A percentile compares a stretch with the other conserved stretches of the same genome.
Evolutionary conservation across 2,888 invertebrate species (phyloP).

Genomic region (Chrysolina americana): DNA sequence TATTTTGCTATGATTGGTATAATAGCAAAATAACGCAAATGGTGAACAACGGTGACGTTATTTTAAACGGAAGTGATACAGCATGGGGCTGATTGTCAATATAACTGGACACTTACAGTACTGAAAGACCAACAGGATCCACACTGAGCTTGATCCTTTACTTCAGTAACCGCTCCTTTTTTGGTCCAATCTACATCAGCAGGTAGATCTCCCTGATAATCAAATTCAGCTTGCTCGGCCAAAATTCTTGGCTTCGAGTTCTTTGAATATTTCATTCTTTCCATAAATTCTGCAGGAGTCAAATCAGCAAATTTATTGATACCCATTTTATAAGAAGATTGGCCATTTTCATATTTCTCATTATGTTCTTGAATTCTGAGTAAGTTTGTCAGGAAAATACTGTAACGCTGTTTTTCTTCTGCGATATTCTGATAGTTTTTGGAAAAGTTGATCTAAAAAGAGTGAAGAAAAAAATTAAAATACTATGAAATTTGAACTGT

Average conservation of each 20-base stretch:
- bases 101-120: not conserved
- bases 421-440: constrained; percentile 3
- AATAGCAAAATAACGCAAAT: too few species aligned
- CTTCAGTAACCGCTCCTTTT: constrained; percentile 6
- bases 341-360: constrained; percentile 11
- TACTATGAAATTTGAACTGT: too few species aligned
- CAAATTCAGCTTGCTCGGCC: not conserved
- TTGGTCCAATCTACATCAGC: constrained; percentile 6
- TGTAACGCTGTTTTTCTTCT: constrained; percentile 8
- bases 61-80: too few species aligned
- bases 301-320: constrained; percentile 20
- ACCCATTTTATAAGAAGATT: constrained; percentile 12
- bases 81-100: too few species aligned
- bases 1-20: too few species aligned
- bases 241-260: not conserved
- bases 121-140: constrained; percentile 25
- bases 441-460: not conserved
- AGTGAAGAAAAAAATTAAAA: too few species aligned
- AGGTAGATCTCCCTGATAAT: not conserved
- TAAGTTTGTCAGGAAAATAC: constrained; percentile 8
- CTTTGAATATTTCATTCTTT: not conserved
- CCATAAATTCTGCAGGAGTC: constrained; percentile 6
- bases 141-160: constrained; percentile 8
- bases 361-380: constrained; percentile 1
- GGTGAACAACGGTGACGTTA: too few species aligned